Percentiles rank a stretch among this genome's conserved stretches.
Conservation (phyloP, 35 echinoderm and acorn worm genomes). For the Strongylocentrotus purpuratus region DNA sequence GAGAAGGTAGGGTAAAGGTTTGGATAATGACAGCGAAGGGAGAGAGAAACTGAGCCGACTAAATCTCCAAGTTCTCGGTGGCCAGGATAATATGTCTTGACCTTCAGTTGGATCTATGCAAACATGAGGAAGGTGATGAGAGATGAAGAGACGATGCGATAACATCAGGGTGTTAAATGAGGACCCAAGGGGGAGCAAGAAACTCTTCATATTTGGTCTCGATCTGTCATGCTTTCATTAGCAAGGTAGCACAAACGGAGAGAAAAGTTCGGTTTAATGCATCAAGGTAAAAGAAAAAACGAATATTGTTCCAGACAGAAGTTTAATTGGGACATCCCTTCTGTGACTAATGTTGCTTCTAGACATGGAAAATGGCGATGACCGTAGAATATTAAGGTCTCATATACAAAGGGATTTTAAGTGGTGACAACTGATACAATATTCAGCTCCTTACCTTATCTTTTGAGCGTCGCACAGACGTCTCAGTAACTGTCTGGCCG, state of each 20-base stretch:
- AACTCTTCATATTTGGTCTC: background rate
- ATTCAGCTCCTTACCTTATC: background rate
- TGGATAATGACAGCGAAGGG: too few species aligned
- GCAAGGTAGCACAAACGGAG: background rate
- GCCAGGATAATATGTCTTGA: background rate
- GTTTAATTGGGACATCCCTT: background rate
- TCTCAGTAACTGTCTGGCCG: background rate
- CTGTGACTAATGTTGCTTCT: background rate
- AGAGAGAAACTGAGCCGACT: background rate
- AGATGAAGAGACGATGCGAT: background rate
- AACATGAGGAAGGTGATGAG: background rate
- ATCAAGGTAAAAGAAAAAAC: background rate
- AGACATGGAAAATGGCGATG: background rate
- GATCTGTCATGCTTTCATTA: conserved; percentile 17
- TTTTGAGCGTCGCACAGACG: background rate
- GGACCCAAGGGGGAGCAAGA: background rate
- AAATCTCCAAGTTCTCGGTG: background rate
- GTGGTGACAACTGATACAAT: background rate
- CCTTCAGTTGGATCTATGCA: background rate
- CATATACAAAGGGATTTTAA: background rate
- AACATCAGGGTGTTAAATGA: conserved; percentile 11
- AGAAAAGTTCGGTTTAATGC: background rate
- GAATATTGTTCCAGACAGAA: background rate
- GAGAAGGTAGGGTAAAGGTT: too few species aligned
- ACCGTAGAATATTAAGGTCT: conserved; percentile 1